These are phyloP conservation scores for Cyphomyrmex costatus DNA, from an alignment of 1,140 invertebrate species.

Conservation along the genomic window DNA sequence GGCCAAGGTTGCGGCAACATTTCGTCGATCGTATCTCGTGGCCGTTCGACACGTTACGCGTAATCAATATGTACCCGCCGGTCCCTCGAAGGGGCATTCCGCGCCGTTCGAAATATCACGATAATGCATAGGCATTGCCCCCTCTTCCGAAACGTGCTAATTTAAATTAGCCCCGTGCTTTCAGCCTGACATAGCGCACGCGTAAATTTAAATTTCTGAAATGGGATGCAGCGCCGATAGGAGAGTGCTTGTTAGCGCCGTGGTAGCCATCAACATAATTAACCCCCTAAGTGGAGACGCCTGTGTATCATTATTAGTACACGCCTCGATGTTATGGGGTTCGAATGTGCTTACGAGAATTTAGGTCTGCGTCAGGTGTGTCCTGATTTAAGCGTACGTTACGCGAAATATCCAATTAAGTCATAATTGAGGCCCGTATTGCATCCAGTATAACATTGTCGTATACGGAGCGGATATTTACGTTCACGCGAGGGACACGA, in stretches of 20 bases:
- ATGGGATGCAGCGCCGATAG: constrained; percentile 61
- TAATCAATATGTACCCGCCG: constrained; percentile 53
- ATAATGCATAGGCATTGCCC: constrained; percentile 45
- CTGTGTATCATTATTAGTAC: constrained; percentile 83
- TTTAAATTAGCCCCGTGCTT: constrained; percentile 64
- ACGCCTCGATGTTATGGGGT: constrained; percentile 71
- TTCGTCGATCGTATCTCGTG: constrained; percentile 61
- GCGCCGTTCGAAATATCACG: constrained; percentile 47
- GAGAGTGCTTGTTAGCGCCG: constrained; percentile 69
- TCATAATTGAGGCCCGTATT: constrained; percentile 70
- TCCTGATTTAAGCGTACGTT: constrained; percentile 72
- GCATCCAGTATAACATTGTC: constrained; percentile 45
- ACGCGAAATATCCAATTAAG: constrained; percentile 77
- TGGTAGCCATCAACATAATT: constrained; percentile 81
- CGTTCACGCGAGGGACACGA: constrained; percentile 7
- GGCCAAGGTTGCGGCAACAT: constrained; percentile 57
- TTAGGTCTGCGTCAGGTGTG: constrained; percentile 72
- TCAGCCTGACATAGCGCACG: constrained; percentile 30
- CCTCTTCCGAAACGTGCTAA: constrained; percentile 44
- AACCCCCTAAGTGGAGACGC: constrained; percentile 80
- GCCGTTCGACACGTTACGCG: constrained; percentile 57
- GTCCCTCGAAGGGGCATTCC: constrained; percentile 37
- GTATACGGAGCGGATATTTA: constrained; percentile 53
- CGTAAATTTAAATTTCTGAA: constrained; percentile 75
- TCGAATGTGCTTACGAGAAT: constrained; percentile 74